A percentile compares a stretch with the other conserved stretches of the same genome.
phyloP scores from a whole-genome alignment of 2,113 vertebrate species.

The Gallinago media region DNA sequence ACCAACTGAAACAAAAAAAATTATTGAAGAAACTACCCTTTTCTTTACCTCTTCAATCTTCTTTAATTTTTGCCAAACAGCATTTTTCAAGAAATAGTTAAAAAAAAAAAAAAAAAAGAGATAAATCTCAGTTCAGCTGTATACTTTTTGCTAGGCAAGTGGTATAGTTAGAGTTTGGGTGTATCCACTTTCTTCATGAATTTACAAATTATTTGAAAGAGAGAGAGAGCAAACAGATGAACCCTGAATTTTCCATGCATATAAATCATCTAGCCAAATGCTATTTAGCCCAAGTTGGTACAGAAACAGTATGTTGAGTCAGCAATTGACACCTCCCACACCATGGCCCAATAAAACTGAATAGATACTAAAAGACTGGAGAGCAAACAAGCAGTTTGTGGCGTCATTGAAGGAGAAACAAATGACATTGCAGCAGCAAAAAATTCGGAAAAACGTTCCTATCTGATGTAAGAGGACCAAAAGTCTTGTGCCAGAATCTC shows the following conservation, averaged over 20 bases:
- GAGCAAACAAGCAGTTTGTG: background rate
- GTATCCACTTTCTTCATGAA: accelerated
- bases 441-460: background rate
- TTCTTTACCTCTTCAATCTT: background rate
- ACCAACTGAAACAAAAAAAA: background rate
- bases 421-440: background rate
- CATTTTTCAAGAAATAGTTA: background rate
- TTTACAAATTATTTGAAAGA: background rate
- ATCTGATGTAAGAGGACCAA: background rate
- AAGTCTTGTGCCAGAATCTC: background rate
- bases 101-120: background rate
- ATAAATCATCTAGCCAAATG: background rate
- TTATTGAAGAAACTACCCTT: background rate
- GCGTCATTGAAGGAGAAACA: background rate
- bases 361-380: background rate
- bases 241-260: background rate
- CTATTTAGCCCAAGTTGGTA: background rate
- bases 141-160: background rate
- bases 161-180: background rate
- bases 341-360: accelerated
- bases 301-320: background rate
- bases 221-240: background rate
- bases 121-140: background rate
- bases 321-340: background rate
- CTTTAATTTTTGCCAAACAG: background rate